phyloP scores from a whole-genome alignment of 1,140 invertebrate species.

The Protaetia brevitarsis region DNA sequence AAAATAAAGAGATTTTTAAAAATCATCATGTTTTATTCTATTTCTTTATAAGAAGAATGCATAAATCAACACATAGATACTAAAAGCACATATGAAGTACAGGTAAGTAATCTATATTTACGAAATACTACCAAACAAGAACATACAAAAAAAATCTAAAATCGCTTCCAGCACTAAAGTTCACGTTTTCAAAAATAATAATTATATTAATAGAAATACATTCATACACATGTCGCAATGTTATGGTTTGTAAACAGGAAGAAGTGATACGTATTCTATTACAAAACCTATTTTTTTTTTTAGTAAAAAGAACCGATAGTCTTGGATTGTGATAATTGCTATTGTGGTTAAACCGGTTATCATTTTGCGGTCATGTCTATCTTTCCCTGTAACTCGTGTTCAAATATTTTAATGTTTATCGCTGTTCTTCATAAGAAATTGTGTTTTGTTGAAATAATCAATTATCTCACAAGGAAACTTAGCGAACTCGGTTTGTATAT shows the following conservation, averaged over 20 bases:
- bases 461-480: too few relatives aligned
- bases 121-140: too few relatives aligned
- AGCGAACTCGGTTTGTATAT: too few relatives aligned
- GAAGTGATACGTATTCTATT: background rate
- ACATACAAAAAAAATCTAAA: too few relatives aligned
- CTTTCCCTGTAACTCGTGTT: background rate
- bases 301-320: background rate
- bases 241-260: background rate
- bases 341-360: background rate
- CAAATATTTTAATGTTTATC: too few relatives aligned
- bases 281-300: background rate
- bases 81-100: too few relatives aligned
- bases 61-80: too few relatives aligned
- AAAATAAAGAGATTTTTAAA: slow-evolving; percentile 49
- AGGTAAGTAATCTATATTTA: background rate
- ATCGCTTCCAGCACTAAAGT: too few relatives aligned
- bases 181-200: background rate
- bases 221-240: background rate
- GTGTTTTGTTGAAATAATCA: too few relatives aligned
- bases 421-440: too few relatives aligned
- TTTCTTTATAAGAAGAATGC: too few relatives aligned
- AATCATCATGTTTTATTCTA: slow-evolving; percentile 35
- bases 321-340: background rate
- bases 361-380: background rate
- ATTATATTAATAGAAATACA: background rate